phyloP scores from a whole-genome alignment of 2,113 vertebrate species.

The Myxocyprinus asiaticus region DNA sequence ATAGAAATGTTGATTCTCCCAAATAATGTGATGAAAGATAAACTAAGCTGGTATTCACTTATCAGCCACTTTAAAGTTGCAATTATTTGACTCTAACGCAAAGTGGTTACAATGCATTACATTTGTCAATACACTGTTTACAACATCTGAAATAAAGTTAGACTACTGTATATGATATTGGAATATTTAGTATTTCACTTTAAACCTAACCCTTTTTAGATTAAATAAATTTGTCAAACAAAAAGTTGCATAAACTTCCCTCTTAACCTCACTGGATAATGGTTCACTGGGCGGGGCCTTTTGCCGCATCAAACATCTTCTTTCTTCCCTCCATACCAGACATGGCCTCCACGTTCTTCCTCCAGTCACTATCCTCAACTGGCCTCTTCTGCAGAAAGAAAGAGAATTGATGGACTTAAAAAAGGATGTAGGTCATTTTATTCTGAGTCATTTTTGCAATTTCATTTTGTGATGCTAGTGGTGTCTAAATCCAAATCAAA shows the following conservation, averaged over 20 bases:
- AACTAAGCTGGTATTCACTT: slow-evolving; percentile 12
- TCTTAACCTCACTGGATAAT: no score
- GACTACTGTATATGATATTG: background rate
- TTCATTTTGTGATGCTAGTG: no score
- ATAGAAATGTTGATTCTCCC: no score
- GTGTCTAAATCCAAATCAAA: no score
- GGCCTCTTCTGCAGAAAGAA: slow-evolving; percentile 78
- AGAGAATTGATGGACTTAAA: no score
- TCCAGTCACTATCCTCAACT: slow-evolving; percentile 90
- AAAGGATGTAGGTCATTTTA: no score
- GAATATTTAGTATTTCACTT: no score
- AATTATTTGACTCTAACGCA: background rate
- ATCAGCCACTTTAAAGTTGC: background rate
- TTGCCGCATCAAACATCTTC: slow-evolving; percentile 87
- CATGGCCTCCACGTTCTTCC: slow-evolving; percentile 94
- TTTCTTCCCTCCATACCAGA: slow-evolving; percentile 86
- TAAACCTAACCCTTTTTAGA: no score
- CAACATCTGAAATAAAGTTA: background rate
- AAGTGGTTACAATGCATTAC: background rate
- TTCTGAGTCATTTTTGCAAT: no score
- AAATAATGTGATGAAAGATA: background rate
- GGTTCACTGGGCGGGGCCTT: slow-evolving; percentile 54
- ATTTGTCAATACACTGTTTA: background rate
- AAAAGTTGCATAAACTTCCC: no score
- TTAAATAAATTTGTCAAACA: no score